Percentiles rank a stretch among this genome's conserved stretches.
Evolutionary conservation across 2,113 vertebrate genomes (phyloP).

Genomic region (Labeo rohita): DNA sequence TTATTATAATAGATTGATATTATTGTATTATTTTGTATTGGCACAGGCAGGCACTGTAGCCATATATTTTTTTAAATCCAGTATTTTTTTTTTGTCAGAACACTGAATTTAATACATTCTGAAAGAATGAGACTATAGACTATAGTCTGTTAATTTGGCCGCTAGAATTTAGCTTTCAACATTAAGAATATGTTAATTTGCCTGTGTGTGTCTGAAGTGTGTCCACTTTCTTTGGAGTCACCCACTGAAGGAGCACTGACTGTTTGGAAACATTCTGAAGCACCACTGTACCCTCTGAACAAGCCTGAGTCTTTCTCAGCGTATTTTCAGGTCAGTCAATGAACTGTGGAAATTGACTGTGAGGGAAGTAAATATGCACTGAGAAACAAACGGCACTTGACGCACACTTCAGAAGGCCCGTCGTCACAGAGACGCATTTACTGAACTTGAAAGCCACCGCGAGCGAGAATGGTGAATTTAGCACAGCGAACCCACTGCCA

Average conservation of each 20-base stretch:
- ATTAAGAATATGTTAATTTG: neutral
- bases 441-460: slow-evolving; percentile 62
- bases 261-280: slow-evolving; percentile 11
- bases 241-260: neutral
- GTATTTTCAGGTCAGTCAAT: slow-evolving; percentile 59
- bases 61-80: too few species aligned
- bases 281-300: slow-evolving; percentile 48
- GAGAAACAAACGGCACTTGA: slow-evolving; percentile 60
- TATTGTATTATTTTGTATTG: too few species aligned
- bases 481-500: slow-evolving; percentile 62
- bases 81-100: too few species aligned
- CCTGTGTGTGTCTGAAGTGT: neutral
- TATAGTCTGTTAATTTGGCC: too few species aligned
- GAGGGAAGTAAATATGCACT: slow-evolving; percentile 61
- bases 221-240: neutral
- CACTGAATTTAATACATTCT: too few species aligned
- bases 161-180: neutral
- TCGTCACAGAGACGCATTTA: slow-evolving; percentile 54
- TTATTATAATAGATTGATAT: too few species aligned
- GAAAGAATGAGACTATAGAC: too few species aligned
- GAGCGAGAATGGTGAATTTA: slow-evolving; percentile 59
- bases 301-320: slow-evolving; percentile 42
- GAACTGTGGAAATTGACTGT: slow-evolving; percentile 71
- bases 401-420: slow-evolving; percentile 56
- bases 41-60: too few species aligned